Conservation (phyloP, 2,797 vertebrate species). For the Anas acuta region DNA sequence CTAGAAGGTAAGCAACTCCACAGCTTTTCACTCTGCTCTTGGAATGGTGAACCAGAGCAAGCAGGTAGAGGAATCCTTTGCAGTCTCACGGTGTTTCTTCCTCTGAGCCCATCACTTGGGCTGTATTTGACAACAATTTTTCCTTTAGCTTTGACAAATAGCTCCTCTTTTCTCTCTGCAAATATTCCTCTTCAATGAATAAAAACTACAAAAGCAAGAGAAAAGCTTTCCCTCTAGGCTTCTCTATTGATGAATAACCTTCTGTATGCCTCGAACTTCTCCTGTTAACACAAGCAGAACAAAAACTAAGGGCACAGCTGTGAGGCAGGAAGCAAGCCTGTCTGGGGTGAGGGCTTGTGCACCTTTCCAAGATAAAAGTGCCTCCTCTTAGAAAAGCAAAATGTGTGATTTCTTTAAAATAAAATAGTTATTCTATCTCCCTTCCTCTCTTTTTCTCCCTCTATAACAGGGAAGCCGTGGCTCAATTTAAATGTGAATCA, state of each 20-base stretch:
- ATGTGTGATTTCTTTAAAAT: neutral
- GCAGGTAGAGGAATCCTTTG: neutral
- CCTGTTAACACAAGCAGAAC: neutral
- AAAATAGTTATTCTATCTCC: neutral
- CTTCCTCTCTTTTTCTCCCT: neutral
- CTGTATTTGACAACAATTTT: neutral
- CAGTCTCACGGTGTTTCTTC: accelerated
- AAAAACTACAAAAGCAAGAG: conserved; percentile 20
- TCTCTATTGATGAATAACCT: neutral
- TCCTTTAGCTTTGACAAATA: neutral
- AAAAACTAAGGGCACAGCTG: neutral
- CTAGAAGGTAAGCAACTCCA: neutral
- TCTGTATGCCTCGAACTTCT: neutral
- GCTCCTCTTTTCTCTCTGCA: neutral
- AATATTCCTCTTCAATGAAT: conserved; percentile 9
- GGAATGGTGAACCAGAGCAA: neutral
- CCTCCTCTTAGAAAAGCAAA: neutral
- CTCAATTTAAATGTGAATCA: neutral
- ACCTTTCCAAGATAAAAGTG: neutral
- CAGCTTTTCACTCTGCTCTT: neutral
- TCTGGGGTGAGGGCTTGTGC: neutral
- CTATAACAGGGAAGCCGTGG: neutral
- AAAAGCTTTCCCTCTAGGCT: neutral
- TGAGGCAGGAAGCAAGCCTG: neutral
- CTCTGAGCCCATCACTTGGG: accelerated